A percentile compares a stretch with the other conserved stretches of the same genome.
These are phyloP conservation scores for Rhamphomyia laevipes DNA, from an alignment of 2,888 invertebrate species.

Conservation along the genomic window DNA sequence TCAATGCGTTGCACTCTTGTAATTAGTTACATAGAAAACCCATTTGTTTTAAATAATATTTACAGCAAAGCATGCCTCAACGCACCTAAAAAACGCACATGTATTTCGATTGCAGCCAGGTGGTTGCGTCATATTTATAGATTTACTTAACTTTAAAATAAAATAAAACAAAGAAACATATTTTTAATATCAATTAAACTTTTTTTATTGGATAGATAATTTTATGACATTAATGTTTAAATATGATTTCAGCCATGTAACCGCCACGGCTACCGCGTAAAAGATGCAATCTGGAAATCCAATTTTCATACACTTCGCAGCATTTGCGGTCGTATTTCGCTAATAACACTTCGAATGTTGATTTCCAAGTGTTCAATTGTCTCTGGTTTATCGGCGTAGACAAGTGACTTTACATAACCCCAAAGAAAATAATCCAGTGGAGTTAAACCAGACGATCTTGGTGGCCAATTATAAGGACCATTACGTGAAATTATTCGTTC, in stretches of 20 bases:
- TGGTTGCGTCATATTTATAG: not conserved
- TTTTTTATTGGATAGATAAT: conserved; percentile 1
- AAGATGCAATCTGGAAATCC: not conserved
- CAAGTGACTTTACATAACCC: not conserved
- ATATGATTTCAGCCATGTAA: not conserved
- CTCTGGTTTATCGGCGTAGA: conserved; percentile 1
- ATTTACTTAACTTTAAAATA: not conserved
- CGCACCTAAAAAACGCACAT: too few relatives aligned
- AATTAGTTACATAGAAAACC: too few relatives aligned
- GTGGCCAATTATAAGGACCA: not conserved
- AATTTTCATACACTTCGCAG: not conserved
- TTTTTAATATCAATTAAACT: not conserved
- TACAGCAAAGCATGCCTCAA: too few relatives aligned
- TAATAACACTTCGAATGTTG: conserved; percentile 2
- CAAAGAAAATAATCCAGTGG: not conserved
- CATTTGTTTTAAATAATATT: too few relatives aligned
- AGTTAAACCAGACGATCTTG: not conserved
- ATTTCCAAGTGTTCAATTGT: conserved; percentile 1
- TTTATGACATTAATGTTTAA: not conserved
- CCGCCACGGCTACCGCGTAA: not conserved
- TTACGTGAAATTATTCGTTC: conserved; percentile 2
- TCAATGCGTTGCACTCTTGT: too few relatives aligned
- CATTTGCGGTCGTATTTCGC: not conserved
- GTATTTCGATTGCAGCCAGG: too few relatives aligned
- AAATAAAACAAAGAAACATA: not conserved